Conservation (phyloP, 2,797 vertebrate species). For the Bothrops alternatus region DNA sequence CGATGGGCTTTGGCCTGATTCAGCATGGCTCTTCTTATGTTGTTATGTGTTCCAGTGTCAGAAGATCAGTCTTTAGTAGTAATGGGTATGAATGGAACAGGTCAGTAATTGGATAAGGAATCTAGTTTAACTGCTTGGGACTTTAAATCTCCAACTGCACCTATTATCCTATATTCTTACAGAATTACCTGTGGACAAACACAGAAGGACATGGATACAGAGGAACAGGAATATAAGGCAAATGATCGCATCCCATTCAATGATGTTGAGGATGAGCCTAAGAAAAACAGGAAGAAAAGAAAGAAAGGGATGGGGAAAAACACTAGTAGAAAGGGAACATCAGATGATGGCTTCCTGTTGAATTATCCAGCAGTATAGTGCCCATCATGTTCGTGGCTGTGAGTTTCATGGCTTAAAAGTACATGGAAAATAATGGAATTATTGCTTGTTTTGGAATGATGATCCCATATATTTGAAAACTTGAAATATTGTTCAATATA, state of each 20-base stretch:
- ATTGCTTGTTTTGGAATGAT: conserved; percentile 8
- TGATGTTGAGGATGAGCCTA: conserved; percentile 53
- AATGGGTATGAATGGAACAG: neutral
- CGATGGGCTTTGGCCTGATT: too few species aligned
- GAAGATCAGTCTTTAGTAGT: neutral
- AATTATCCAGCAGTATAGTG: conserved; percentile 57
- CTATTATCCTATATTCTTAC: conserved; percentile 52
- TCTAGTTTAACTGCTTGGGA: conserved; percentile 28
- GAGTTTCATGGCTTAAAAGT: neutral
- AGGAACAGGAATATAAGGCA: conserved; percentile 52
- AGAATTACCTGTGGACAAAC: conserved; percentile 74
- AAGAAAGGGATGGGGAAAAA: conserved; percentile 59
- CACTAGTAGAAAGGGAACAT: conserved; percentile 68
- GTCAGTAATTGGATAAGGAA: neutral
- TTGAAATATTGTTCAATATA: neutral
- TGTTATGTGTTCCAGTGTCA: neutral
- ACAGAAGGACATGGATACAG: conserved; percentile 74
- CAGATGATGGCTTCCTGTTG: conserved; percentile 74
- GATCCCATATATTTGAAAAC: neutral
- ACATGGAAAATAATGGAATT: rapidly evolving
- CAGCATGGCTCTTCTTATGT: too few species aligned
- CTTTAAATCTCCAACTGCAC: conserved; percentile 55
- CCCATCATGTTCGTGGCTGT: conserved; percentile 31
- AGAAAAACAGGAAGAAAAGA: conserved; percentile 62
- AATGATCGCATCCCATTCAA: conserved; percentile 47